Base-by-base conservation (phyloP, 2,113 vertebrate genomes). In the Gobius niger region DNA sequence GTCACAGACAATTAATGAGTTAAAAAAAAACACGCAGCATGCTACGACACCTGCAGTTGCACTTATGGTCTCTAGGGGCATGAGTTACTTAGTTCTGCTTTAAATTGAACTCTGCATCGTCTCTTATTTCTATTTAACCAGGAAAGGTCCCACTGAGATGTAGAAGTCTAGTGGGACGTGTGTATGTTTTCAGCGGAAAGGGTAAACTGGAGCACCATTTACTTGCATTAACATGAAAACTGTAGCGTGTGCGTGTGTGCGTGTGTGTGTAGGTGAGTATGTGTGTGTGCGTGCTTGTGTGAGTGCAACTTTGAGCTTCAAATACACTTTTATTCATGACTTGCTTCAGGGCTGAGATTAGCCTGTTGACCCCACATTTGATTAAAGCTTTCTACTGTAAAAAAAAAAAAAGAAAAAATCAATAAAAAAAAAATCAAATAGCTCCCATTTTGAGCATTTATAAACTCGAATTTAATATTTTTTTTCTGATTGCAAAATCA, bases 211-310 rank as follows among this genome's bases (percentile, higher is more conserved):
- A 16, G 68, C 53, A 59, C 49, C 71, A 46, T 60, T 57, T 24
- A 34, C 9, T 16, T 14, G 18, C 59, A 49, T 70, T 16, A 56
- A 72, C 61, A n/a, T 56, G 63, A 79, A 70, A 60, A 62, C 40
- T 44, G 15, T 44, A 64, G 8, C 9, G 24, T 34, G 24, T 34
- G 24, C 5, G 24, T 34, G 24, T 24, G 24, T 3, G 24, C 3
- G 24, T 24, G 15, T 62, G 44, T 47, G 11, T 47, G n/a, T 16
- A n/a, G n/a, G n/a, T n/a, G n/a, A n/a, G n/a, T n/a, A n/a, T n/a
- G 24, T 34, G 24, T 34, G 24, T 34, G 24, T 34, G 24, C 3
- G 24, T 3, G 24, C 3, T 1, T 24, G 15, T 62, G 44, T 47
- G 11, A 24, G n/a, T 16, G n/a, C n/a, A n/a, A n/a, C 9, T 47